Evolutionary conservation across 2,888 invertebrate genomes (phyloP).

Genomic region (Mythimna loreyi): DNA sequence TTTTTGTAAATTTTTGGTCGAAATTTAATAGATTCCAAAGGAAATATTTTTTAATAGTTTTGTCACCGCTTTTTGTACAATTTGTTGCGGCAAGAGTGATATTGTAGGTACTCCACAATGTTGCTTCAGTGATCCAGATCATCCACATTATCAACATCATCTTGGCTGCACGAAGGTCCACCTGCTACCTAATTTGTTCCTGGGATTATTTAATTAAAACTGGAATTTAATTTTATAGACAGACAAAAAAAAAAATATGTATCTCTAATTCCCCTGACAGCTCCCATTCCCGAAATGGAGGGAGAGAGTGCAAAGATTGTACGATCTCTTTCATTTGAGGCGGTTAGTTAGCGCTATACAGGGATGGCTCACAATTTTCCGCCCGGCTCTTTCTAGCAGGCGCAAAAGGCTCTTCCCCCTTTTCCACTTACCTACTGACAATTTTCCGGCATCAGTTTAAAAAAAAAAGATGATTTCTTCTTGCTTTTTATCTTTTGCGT

Average conservation of each 20-base stretch:
- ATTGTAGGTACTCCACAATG: not conserved
- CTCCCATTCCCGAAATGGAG: conserved; percentile 4
- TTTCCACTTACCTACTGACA: not conserved
- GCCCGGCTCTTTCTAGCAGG: conserved; percentile 31
- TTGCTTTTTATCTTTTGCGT: not conserved
- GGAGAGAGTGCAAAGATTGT: conserved; percentile 15
- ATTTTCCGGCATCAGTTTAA: not conserved
- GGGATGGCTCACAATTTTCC: conserved; percentile 10
- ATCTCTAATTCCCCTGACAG: not conserved
- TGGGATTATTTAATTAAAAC: not conserved
- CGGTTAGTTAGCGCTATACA: conserved; percentile 1
- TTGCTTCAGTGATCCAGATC: not conserved
- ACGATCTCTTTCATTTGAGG: conserved; percentile 26
- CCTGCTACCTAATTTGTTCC: not conserved
- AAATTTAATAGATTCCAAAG: not conserved
- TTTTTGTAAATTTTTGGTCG: not conserved
- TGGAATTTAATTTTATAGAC: not conserved
- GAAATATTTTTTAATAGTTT: not conserved
- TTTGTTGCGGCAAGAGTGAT: not conserved
- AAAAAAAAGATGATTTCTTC: not conserved
- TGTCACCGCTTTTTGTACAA: not conserved
- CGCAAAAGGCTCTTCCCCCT: not conserved
- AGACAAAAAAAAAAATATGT: not conserved
- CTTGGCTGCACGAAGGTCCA: not conserved
- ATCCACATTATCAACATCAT: not conserved